These are phyloP conservation scores for Petrocephalus zakoni DNA, from an alignment of 2,113 vertebrate genomes.

Conservation along the genomic window DNA sequence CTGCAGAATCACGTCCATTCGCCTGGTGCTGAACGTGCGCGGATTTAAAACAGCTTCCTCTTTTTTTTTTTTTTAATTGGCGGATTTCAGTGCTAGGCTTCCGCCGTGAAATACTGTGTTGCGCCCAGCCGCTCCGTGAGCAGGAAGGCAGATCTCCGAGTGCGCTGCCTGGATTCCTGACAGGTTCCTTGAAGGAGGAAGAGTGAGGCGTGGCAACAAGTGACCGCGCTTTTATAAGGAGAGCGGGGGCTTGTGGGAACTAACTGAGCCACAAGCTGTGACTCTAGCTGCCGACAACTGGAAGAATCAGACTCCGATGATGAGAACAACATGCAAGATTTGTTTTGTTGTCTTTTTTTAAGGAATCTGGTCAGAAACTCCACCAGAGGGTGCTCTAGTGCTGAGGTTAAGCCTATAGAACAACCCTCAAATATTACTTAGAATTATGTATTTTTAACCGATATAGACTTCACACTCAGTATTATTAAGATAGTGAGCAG, in stretches of 20 bases:
- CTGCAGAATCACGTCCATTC: not conserved
- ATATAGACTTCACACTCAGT: not conserved
- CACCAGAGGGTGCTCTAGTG: constrained; percentile 47
- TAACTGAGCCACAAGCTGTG: not conserved
- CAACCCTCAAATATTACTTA: not conserved
- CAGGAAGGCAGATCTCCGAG: not conserved
- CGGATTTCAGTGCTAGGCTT: not conserved
- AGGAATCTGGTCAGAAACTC: not conserved
- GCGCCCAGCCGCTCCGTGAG: not conserved
- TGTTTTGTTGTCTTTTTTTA: not conserved
- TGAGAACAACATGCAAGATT: not conserved
- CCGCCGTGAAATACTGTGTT: not conserved
- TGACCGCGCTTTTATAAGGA: not conserved
- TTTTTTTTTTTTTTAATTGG: not conserved
- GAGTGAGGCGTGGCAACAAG: not conserved
- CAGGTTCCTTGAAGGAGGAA: not conserved
- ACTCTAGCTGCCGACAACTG: not conserved
- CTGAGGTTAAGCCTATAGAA: not conserved
- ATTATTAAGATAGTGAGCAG: not conserved
- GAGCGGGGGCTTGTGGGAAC: not conserved
- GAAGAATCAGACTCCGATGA: not conserved
- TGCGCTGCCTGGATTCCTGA: not conserved
- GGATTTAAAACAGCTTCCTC: not conserved
- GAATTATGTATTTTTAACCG: not conserved
- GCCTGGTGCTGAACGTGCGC: not conserved